phyloP scores from a whole-genome alignment of 2,888 invertebrate genomes.

The Tineola bisselliella region DNA sequence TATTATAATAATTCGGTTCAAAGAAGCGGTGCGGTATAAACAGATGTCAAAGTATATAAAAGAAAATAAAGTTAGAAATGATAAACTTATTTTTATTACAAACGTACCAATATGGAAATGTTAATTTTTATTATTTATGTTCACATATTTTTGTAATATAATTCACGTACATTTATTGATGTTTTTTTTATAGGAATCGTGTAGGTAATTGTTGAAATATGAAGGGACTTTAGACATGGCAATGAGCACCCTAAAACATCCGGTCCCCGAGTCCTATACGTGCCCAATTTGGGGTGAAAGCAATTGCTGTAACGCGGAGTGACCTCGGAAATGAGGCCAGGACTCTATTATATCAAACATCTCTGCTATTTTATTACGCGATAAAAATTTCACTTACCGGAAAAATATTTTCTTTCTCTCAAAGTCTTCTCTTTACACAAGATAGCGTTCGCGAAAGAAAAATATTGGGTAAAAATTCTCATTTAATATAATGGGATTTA shows the following conservation, averaged over 20 bases:
- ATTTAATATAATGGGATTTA: not conserved
- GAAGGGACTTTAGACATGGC: not conserved
- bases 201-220: not conserved
- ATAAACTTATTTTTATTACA: not conserved
- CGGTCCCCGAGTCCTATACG: not conserved
- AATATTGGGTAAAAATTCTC: not conserved
- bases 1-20: too few relatives aligned
- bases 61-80: too few relatives aligned
- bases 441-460: not conserved
- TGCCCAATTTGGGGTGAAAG: not conserved
- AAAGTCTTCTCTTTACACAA: not conserved
- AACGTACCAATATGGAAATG: not conserved
- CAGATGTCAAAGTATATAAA: too few relatives aligned
- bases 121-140: not conserved
- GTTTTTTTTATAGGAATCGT: too few relatives aligned
- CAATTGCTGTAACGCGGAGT: not conserved
- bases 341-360: constrained; percentile 2
- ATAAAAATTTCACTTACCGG: constrained; percentile 1
- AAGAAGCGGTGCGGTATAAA: too few relatives aligned
- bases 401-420: not conserved
- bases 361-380: not conserved
- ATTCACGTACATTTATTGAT: not conserved
- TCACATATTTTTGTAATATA: not conserved
- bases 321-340: not conserved
- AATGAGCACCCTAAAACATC: not conserved